Conservation (phyloP, 2,113 vertebrate genomes). For the Heterocephalus glaber region DNA sequence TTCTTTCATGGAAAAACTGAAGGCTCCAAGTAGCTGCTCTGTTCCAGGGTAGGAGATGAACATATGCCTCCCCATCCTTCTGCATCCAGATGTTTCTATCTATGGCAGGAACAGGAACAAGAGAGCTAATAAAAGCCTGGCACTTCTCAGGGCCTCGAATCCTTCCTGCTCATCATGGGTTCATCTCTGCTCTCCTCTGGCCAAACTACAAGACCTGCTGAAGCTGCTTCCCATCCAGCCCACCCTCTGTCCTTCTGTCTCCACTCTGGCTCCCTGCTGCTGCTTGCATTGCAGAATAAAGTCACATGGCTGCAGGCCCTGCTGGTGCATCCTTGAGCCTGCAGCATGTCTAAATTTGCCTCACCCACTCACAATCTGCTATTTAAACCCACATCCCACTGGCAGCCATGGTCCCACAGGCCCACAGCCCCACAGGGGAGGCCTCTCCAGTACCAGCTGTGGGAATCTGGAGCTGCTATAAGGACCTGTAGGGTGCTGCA, state of each 20-base stretch:
- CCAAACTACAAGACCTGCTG: conserved; percentile 12
- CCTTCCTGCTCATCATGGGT: background rate
- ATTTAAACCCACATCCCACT: background rate
- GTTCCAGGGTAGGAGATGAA: background rate
- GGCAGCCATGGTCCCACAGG: background rate
- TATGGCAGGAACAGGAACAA: background rate
- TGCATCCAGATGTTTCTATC: conserved; percentile 1
- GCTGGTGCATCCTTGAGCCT: conserved; percentile 68
- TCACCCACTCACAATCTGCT: conserved; percentile 60
- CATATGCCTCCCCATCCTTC: background rate
- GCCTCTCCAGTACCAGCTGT: background rate
- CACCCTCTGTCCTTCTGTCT: background rate
- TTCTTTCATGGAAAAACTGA: background rate
- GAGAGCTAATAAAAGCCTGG: background rate
- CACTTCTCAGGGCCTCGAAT: background rate
- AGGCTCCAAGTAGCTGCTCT: background rate
- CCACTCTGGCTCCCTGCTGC: background rate
- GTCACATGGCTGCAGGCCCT: background rate
- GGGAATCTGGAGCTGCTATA: background rate
- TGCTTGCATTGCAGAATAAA: conserved; percentile 37
- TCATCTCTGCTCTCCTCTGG: background rate
- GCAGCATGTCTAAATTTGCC: conserved; percentile 59
- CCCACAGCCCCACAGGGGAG: background rate
- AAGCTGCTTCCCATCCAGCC: background rate
- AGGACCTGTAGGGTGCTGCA: rapidly evolving